phyloP scores from a whole-genome alignment of 2,888 invertebrate genomes.

The Leptinotarsa juncta region DNA sequence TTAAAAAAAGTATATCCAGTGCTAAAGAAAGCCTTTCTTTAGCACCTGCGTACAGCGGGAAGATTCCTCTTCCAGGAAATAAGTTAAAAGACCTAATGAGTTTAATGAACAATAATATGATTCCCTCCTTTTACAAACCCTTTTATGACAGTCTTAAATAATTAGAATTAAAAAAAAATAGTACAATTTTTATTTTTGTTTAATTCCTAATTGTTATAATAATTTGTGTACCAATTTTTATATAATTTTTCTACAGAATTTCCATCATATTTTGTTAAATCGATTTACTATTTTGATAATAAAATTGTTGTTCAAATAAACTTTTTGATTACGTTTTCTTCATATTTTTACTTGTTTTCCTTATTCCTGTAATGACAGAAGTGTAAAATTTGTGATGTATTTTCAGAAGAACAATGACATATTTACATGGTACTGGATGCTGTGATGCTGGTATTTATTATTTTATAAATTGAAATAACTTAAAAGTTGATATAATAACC shows the following conservation, averaged over 20 bases:
- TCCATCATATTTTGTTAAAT: too few species aligned
- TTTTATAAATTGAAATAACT: too few species aligned
- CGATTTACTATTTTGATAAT: too few species aligned
- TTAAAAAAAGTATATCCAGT: slow-evolving; percentile 31
- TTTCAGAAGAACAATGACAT: neutral
- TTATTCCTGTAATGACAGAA: neutral
- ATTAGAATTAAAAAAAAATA: neutral
- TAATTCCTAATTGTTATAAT: neutral
- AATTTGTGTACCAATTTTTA: neutral
- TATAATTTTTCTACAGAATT: neutral
- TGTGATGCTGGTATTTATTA: too few species aligned
- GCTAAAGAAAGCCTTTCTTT: neutral
- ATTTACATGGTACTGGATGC: neutral
- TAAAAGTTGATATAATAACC: neutral
- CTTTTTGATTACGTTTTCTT: neutral
- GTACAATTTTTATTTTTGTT: neutral
- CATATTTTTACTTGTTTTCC: neutral
- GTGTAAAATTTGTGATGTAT: neutral
- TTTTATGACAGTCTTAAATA: slow-evolving; percentile 23
- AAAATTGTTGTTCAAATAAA: neutral
- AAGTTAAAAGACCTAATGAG: slow-evolving; percentile 30
- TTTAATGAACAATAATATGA: slow-evolving; percentile 25
- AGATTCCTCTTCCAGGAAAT: slow-evolving; percentile 28
- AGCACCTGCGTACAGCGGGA: neutral
- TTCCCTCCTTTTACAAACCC: slow-evolving; percentile 30